These are phyloP conservation scores for Lepilemur septentrionalis DNA, from an alignment of 2,797 vertebrate genomes.

Conservation along the genomic window DNA sequence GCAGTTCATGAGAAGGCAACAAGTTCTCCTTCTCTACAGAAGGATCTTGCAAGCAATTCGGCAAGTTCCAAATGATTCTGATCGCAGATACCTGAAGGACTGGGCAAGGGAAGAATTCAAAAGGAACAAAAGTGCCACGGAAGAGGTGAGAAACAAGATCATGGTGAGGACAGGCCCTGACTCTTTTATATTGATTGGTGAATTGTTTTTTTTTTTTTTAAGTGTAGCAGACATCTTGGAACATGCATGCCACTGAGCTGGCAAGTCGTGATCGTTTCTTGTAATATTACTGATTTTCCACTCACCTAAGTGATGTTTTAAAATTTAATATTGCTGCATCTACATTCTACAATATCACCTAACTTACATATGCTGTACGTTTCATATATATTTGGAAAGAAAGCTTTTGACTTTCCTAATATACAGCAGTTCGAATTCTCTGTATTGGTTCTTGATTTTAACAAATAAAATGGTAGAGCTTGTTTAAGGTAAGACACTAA, in stretches of 20 bases:
- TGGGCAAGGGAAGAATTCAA: constrained; percentile 95
- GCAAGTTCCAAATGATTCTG: constrained; percentile 88
- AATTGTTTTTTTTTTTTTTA: background rate
- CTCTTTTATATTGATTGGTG: background rate
- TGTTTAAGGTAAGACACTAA: constrained; percentile 43
- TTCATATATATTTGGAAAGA: background rate
- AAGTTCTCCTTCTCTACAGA: constrained; percentile 91
- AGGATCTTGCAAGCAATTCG: constrained; percentile 89
- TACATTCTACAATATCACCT: background rate
- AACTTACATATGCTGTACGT: background rate
- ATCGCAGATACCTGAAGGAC: constrained; percentile 89
- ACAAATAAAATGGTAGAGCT: background rate
- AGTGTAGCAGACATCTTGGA: background rate
- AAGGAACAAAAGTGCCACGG: constrained; percentile 89
- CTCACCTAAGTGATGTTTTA: background rate
- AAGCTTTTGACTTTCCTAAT: constrained; percentile 1
- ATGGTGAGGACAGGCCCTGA: fast-evolving
- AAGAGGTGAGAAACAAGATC: constrained; percentile 87
- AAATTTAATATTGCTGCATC: background rate
- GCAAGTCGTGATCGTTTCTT: background rate
- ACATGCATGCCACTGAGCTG: background rate
- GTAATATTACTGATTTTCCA: background rate
- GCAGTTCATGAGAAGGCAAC: constrained; percentile 95
- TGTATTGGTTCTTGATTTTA: constrained; percentile 11
- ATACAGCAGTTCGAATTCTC: background rate